A percentile compares a stretch with the other conserved stretches of the same genome.
Conservation (phyloP, 2,113 vertebrate genomes). For the Stictonetta naevosa region DNA sequence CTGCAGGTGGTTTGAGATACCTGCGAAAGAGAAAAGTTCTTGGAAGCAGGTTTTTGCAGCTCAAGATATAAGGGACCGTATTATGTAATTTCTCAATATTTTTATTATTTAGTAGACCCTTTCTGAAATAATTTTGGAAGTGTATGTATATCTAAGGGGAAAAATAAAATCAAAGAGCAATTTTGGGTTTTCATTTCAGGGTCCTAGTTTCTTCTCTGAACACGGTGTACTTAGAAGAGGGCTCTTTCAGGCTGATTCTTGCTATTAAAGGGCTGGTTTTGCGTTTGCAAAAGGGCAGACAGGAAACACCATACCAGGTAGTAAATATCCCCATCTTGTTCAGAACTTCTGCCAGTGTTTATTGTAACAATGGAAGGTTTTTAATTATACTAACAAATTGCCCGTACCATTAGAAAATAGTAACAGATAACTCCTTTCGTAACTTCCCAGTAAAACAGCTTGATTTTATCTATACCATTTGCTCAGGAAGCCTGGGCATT, state of each 20-base stretch:
- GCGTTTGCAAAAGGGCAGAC: accelerated
- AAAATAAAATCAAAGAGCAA: not conserved
- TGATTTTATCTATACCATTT: not conserved
- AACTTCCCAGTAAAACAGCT: not conserved
- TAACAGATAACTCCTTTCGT: not conserved
- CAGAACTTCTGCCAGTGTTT: not conserved
- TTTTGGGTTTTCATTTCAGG: not conserved
- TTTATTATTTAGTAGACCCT: not conserved
- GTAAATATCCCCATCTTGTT: not conserved
- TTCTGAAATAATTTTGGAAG: not conserved
- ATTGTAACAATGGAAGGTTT: not conserved
- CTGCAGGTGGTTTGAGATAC: not conserved
- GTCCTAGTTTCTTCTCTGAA: not conserved
- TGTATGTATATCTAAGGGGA: not conserved
- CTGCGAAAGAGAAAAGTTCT: not conserved
- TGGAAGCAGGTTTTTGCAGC: not conserved
- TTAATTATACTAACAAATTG: not conserved
- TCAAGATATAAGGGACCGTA: not conserved
- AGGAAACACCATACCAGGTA: not conserved
- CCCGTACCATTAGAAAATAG: not conserved
- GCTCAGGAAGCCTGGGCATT: not conserved
- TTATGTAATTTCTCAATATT: not conserved
- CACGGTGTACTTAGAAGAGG: not conserved
- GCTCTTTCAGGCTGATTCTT: not conserved
- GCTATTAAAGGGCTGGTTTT: not conserved